A percentile compares a stretch with the other conserved stretches of the same genome.
phyloP scores from a whole-genome alignment of 2,888 invertebrate species.

The Ochropleura leucogaster region DNA sequence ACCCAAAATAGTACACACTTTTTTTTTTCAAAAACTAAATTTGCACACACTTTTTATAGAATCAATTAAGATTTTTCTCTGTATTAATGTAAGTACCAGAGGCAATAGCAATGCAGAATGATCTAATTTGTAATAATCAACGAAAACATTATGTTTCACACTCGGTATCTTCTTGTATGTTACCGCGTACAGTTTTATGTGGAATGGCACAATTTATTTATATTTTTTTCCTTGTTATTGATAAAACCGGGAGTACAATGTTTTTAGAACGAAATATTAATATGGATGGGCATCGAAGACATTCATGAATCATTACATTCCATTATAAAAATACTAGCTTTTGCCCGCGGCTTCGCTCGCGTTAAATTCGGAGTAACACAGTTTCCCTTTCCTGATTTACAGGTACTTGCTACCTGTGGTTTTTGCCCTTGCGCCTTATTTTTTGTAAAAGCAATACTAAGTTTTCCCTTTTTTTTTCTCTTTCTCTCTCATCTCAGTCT shows the following conservation, averaged over 20 bases:
- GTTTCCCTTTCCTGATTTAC: too few relatives aligned
- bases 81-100: constrained; percentile 1
- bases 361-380: too few relatives aligned
- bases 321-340: too few relatives aligned
- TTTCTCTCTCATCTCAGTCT: too few relatives aligned
- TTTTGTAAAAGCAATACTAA: too few relatives aligned
- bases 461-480: too few relatives aligned
- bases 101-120: constrained; percentile 57
- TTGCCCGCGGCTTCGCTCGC: too few relatives aligned
- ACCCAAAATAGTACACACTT: neutral
- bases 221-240: constrained; percentile 15
- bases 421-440: too few relatives aligned
- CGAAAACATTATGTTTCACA: constrained; percentile 67
- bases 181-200: constrained; percentile 66
- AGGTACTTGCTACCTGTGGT: too few relatives aligned
- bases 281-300: neutral
- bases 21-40: neutral
- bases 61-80: constrained; percentile 4
- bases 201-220: constrained; percentile 48
- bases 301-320: constrained; percentile 11
- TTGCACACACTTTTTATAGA: neutral
- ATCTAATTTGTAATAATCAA: constrained; percentile 76
- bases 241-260: neutral
- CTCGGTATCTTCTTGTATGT: constrained; percentile 66
- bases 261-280: neutral